Conservation (phyloP, 92 coral and sea anemone genomes). For the Metridium senile region DNA sequence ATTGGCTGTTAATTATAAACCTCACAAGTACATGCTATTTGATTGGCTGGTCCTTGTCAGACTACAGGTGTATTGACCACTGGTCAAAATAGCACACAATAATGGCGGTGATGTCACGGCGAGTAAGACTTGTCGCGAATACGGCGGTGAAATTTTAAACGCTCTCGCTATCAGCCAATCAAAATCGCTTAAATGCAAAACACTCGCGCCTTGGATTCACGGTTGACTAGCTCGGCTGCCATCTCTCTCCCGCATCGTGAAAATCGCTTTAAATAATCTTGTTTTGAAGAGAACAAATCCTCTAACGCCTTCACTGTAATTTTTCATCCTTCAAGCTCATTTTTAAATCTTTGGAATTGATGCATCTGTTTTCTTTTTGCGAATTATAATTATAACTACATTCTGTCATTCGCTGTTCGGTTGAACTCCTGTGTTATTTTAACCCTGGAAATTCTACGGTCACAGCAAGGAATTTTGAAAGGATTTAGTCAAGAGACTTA, state of each 20-base stretch:
- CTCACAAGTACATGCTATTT: background rate
- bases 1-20: constrained; percentile 5
- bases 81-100: constrained; percentile 9
- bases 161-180: constrained; percentile 8
- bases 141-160: constrained; percentile 16
- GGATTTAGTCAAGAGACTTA: background rate
- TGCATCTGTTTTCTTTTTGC: background rate
- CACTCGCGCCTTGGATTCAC: constrained; percentile 9
- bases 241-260: background rate
- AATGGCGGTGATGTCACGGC: constrained; percentile 35
- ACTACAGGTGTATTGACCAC: background rate
- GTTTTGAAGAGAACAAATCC: background rate
- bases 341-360: background rate
- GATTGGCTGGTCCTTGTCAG: background rate
- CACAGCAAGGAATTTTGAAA: background rate
- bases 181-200: background rate
- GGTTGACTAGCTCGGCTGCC: background rate
- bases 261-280: background rate
- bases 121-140: background rate
- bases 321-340: background rate
- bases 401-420: background rate
- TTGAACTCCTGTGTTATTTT: background rate
- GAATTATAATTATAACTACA: background rate
- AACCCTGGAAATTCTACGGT: background rate
- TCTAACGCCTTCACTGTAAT: background rate